Percentiles rank a stretch among this genome's conserved stretches.
Conservation (phyloP, 1,140 invertebrate genomes). For the Tetragonula clypearis region DNA sequence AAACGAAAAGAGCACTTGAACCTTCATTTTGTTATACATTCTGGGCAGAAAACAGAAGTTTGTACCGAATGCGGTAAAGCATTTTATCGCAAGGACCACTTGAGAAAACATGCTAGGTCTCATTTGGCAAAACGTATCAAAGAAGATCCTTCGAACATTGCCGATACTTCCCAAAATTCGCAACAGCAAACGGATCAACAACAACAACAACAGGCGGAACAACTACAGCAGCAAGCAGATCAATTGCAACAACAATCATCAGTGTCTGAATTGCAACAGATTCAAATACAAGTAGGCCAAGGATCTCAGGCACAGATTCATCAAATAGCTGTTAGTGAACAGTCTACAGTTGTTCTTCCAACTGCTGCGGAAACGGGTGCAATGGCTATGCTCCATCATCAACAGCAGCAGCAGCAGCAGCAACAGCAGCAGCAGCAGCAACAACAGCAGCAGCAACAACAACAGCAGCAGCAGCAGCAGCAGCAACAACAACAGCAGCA, state of each 20-base stretch:
- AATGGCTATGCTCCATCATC: conserved; percentile 79
- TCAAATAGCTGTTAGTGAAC: conserved; percentile 78
- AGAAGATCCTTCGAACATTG: conserved; percentile 83
- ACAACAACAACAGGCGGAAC: conserved; percentile 74
- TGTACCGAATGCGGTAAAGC: conserved; percentile 88
- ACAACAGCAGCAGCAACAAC: conserved; percentile 57
- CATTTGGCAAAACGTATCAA: conserved; percentile 88
- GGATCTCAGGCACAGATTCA: conserved; percentile 80
- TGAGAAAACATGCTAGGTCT: conserved; percentile 89
- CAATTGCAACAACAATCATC: conserved; percentile 66
- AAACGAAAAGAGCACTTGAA: conserved; percentile 91
- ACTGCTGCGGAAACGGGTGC: conserved; percentile 81
- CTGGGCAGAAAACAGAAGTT: conserved; percentile 90
- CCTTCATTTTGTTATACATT: conserved; percentile 90
- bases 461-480: conserved; percentile 65
- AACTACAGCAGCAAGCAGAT: conserved; percentile 57
- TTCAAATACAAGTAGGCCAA: conserved; percentile 77
- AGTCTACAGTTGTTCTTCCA: conserved; percentile 83
- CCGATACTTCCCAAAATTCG: conserved; percentile 71
- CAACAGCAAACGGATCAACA: conserved; percentile 72
- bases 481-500: conserved; percentile 64
- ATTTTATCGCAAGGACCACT: conserved; percentile 92
- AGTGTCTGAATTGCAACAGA: conserved; percentile 71
- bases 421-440: conserved; percentile 69
- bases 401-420: conserved; percentile 74